A percentile compares a stretch with the other conserved stretches of the same genome.
These are phyloP conservation scores for Encarsia formosa DNA, from an alignment of 2,888 invertebrate species.

Conservation along the genomic window DNA sequence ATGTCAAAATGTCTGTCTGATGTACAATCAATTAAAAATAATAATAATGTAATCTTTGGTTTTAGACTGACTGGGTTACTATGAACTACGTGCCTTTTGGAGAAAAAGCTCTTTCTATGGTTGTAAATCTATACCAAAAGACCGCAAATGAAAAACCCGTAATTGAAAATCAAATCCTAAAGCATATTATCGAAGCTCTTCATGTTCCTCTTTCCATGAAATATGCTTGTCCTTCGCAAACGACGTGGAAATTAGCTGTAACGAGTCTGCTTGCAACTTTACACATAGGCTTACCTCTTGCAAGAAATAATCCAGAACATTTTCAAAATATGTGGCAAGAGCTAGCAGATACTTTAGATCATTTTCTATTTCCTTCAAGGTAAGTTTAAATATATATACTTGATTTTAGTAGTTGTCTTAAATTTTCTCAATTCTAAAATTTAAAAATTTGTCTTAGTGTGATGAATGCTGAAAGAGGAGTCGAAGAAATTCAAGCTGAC, in stretches of 20 bases:
- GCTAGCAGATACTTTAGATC: conserved; percentile 79
- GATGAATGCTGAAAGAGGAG: conserved; percentile 54
- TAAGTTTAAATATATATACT: conserved; percentile 43
- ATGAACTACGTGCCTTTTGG: conserved; percentile 85
- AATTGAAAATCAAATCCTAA: conserved; percentile 67
- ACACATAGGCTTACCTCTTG: conserved; percentile 81
- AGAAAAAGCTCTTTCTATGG: conserved; percentile 72
- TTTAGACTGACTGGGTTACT: conserved; percentile 67
- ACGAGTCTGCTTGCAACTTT: conserved; percentile 73
- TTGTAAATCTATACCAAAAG: conserved; percentile 70
- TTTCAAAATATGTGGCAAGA: conserved; percentile 82
- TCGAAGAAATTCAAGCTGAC: conserved; percentile 59
- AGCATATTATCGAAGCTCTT: conserved; percentile 67
- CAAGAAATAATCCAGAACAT: conserved; percentile 70
- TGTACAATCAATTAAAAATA: not conserved
- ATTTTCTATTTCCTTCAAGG: conserved; percentile 86
- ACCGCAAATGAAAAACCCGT: conserved; percentile 69
- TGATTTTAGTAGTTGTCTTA: not conserved
- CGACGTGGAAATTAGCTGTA: conserved; percentile 80
- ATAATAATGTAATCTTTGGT: conserved; percentile 9
- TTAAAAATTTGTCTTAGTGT: conserved; percentile 41
- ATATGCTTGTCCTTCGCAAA: conserved; percentile 74
- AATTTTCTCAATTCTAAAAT: not conserved
- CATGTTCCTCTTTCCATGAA: conserved; percentile 73
- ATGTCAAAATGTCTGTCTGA: not conserved